Percentiles rank a stretch among this genome's conserved stretches.
phyloP scores from a whole-genome alignment of 2,797 vertebrate genomes.

The Clamator glandarius region DNA sequence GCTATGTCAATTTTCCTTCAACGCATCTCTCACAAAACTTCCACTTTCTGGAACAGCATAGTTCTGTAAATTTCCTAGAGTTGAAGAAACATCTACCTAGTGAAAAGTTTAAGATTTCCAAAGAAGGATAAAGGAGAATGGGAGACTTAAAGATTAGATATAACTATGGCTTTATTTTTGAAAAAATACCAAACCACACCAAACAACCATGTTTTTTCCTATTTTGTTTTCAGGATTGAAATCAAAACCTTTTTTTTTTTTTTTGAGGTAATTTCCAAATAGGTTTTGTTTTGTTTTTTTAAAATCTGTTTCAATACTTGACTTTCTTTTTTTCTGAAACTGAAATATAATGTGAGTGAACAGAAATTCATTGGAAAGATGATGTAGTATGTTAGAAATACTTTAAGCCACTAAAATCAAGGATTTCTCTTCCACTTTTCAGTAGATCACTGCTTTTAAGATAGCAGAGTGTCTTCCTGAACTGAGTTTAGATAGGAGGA shows the following conservation, averaged over 20 bases:
- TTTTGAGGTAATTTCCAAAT: neutral
- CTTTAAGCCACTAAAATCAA: rapidly evolving
- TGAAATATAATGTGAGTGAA: neutral
- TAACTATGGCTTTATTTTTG: neutral
- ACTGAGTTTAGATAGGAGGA: neutral
- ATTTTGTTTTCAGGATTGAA: neutral
- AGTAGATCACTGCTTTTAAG: neutral
- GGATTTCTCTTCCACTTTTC: neutral
- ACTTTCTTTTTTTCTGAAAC: neutral
- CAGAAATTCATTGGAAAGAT: neutral
- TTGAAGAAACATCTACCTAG: neutral
- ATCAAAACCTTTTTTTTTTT: neutral
- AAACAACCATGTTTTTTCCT: no score
- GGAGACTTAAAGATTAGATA: neutral
- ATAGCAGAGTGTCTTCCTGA: neutral
- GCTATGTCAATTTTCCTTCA: neutral
- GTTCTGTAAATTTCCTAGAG: neutral
- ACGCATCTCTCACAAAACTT: neutral
- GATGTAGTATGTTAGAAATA: neutral
- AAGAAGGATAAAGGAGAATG: neutral
- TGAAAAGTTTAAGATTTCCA: neutral
- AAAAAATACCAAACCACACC: no score
- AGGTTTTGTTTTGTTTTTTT: neutral
- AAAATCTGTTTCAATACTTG: neutral
- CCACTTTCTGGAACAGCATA: neutral